Percentiles rank a stretch among this genome's conserved stretches.
Evolutionary conservation across 1,140 invertebrate species (phyloP).

Genomic region (Chlorops oryzae): DNA sequence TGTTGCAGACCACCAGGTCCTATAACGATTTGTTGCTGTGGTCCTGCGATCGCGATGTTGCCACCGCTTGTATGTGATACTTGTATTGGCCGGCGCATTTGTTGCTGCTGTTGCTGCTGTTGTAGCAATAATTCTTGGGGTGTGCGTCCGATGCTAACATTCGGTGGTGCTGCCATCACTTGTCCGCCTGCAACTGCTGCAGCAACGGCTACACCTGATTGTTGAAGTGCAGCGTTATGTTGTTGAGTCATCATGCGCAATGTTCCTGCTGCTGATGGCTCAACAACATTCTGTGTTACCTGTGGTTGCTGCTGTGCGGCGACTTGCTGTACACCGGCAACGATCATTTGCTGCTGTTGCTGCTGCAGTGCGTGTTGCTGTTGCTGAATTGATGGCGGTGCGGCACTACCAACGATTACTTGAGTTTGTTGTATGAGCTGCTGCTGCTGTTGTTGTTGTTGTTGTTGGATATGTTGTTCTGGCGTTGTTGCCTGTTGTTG

Average conservation of each 20-base stretch:
- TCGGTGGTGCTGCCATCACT: constrained; percentile 19
- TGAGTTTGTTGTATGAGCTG: constrained; percentile 36
- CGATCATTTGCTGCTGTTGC: constrained; percentile 30
- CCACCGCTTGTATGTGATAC: constrained; percentile 45
- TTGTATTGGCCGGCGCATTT: constrained; percentile 49
- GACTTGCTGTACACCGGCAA: constrained; percentile 22
- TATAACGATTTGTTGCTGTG: constrained; percentile 41
- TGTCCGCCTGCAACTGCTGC: constrained; percentile 34
- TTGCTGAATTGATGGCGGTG: constrained; percentile 13
- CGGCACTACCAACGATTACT: constrained; percentile 28
- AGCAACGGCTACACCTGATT: constrained; percentile 19
- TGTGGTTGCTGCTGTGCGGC: constrained; percentile 23
- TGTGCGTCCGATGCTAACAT: constrained; percentile 25
- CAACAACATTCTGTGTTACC: constrained; percentile 43
- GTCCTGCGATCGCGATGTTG: constrained; percentile 5
- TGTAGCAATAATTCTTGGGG: constrained; percentile 37
- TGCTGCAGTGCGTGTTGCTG: constrained; percentile 32
- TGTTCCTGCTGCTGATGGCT: constrained; percentile 65
- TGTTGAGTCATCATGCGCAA: constrained; percentile 73
- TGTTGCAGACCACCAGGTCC: constrained; percentile 21
- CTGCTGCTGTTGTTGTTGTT: constrained; percentile 10
- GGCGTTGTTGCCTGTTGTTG: constrained; percentile 2
- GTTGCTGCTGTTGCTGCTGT: constrained; percentile 38
- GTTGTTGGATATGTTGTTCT: constrained; percentile 19
- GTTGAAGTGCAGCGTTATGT: constrained; percentile 58